phyloP scores from a whole-genome alignment of 2,888 invertebrate genomes.

The Phymatocera aterrima region DNA sequence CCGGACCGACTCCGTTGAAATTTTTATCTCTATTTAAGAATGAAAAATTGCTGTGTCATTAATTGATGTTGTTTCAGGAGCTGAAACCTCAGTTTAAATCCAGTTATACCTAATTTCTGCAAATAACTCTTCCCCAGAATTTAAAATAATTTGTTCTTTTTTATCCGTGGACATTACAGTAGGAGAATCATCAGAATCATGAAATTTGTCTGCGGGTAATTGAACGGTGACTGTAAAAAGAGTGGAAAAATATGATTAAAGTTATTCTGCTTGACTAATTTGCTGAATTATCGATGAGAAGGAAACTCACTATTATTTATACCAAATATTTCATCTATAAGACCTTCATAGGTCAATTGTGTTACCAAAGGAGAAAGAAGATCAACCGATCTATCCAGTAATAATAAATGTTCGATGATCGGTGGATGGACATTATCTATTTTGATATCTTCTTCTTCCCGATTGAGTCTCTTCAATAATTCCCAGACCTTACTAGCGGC shows the following conservation, averaged over 20 bases:
- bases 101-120: constrained; percentile 84
- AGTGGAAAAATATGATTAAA: not conserved
- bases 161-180: constrained; percentile 81
- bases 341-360: constrained; percentile 97
- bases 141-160: constrained; percentile 86
- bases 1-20: constrained; percentile 92
- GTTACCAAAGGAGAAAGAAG: constrained; percentile 94
- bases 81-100: not conserved
- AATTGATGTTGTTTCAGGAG: not conserved
- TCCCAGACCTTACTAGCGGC: constrained; percentile 94
- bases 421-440: constrained; percentile 76
- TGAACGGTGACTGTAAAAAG: constrained; percentile 83
- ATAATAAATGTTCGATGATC: constrained; percentile 89
- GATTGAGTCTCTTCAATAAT: constrained; percentile 84
- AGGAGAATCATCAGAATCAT: constrained; percentile 80
- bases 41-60: constrained; percentile 25
- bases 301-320: constrained; percentile 81
- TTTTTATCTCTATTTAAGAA: constrained; percentile 85
- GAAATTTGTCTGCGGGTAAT: constrained; percentile 91
- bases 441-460: constrained; percentile 79
- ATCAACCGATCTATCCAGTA: constrained; percentile 95
- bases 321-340: constrained; percentile 96
- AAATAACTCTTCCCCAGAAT: constrained; percentile 93
- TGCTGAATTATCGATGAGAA: not conserved
- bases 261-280: not conserved